Base-by-base conservation (phyloP, 2,797 vertebrate species). In the Tadarida brasiliensis region DNA sequence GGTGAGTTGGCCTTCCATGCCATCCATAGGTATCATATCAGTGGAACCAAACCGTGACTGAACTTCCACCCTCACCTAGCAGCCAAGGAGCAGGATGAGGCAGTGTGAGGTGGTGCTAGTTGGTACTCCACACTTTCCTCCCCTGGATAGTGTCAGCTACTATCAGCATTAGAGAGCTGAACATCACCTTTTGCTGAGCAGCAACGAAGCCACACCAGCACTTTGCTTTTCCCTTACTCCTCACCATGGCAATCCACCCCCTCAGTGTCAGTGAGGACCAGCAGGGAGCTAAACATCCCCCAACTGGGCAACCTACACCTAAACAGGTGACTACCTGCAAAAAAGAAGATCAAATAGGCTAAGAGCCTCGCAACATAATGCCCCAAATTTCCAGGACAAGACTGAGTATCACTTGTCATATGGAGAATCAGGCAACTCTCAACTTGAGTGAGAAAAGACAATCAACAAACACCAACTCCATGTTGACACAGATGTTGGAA, bases 361-460 rank as follows among this genome's bases (percentile, higher is more conserved):
- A 26, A 63, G 20, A 74, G 14, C 44, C 76, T 80, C 22, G 4
- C 16, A 24, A 11, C n/a, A 17, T 30, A 80, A n/a, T 20, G 39
- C 33, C 65, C 28, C 3, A 83, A 49, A 39, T 61, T 74, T 80
- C 87, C 54, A 84, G 15, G n/a, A 91, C 7, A 14, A 26, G 22
- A 17, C 56, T 59, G 28, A 80, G 71, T 81, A 33, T 39, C 51
- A 63, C 24, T 20, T 51, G 47, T 87, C 22, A 8, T 61, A 39
- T 15, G 16, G 51, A 81, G n/a, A 77, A 54, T 24, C 85, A 87
- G 19, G 35, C 61, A 90, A 61, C 33, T 87, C 49, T 96, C 67
- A 51, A 56, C 33, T 33, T 77, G 17, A 82, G 26, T 39, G 6
- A 82, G 39, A 78, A 90, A 65, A 54, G 22, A 54, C 3, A 39